Base-by-base conservation (phyloP, 2,113 vertebrate species). In the Eurypyga helias region DNA sequence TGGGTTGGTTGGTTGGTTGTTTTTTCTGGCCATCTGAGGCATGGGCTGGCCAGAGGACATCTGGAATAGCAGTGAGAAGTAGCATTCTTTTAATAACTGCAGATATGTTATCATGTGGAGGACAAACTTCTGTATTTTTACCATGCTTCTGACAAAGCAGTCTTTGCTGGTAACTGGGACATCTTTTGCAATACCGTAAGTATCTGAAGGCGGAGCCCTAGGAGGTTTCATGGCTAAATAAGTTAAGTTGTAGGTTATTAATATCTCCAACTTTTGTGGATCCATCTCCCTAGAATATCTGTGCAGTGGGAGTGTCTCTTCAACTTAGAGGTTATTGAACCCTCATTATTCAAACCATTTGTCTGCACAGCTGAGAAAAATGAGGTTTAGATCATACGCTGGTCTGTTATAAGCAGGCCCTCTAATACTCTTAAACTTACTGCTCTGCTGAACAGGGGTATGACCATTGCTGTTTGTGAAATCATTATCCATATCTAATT, bases 311-410 rank as follows among this genome's bases (percentile, higher is more conserved):
- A 51, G 12, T 2, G 5, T 52, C 20, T 52, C 26, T 6, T 31
- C 9, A 67, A 34, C 8, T 10, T 36, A 8, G 11, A 33, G 8
- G 9, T 25, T n/a, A 16, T 7, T 20, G 20, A 71, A 29, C 8
- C 23, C 4, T 38, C 3, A 1, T 38, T 52, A 45, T 23, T 36
- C 41, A 71, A 41, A 48, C n/a, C 10, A 10, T 18, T 36, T 54
- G 26, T 13, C 18, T 46, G 38, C 33, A 17, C 15, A n/a, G n/a
- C 57, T 10, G 7, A 41, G 48, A n/a, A 52, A 88, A 62, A n/a
- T 4, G n/a, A 80, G 57, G 49, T 46, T 52, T 54, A 33, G 14
- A 2, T 10, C 10, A 10, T n/a, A 4, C 0, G 0, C 28, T 5
- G 33, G 5, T 17, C 13, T 17, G 31, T 24, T 29, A 10, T 29